Base-by-base conservation (phyloP, 2,797 vertebrate genomes). In the Bovichtus variegatus region DNA sequence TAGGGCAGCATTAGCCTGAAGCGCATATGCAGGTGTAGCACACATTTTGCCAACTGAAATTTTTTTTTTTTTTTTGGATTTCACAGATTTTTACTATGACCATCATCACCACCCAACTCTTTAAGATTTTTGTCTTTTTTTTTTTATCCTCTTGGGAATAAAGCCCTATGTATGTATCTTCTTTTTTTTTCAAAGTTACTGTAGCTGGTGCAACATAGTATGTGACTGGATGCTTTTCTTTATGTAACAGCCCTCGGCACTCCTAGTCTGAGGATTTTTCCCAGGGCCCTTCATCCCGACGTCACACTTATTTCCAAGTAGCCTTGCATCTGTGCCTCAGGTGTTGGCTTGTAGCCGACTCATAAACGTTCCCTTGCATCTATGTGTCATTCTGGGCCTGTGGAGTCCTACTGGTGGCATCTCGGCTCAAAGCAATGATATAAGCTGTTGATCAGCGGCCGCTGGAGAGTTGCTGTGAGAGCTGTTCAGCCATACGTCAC, bases 381-480 rank as follows among this genome's bases (percentile, higher is more conserved):
- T 74, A 49, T 62, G 49, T 63, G 62, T 71, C 69, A 59, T 34
- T 61, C 31, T 54, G 34, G 60, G 65, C 60, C 58, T 34, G 54
- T 72, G 19, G 49, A 75, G 51, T 80, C 34, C 13, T 47, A 9
- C 58, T 59, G 23, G 67, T 71, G 18, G 55, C 70, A 58, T 76
- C 57, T 78, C 21, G 12, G 23, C 78, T 89, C 58, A 71, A 70
- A 86, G 68, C 63, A 43, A 29, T 53, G 63, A 62, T 74, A 63
- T 63, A 25, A 66, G 54, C 74, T 68, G 64, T 64, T 74, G 76
- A 82, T 85, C 31, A 53, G 53, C 36, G 61, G 69, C 81, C 50
- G n/a, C 78, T 71, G 15, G 41, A 76, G 78, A 46, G 41, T 53
- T 74, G 27, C 61, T 79, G 8, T 70, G 31, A 76, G 23, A 81